phyloP scores from a whole-genome alignment of 2,888 invertebrate genomes.

The Hoplodrina ambigua region DNA sequence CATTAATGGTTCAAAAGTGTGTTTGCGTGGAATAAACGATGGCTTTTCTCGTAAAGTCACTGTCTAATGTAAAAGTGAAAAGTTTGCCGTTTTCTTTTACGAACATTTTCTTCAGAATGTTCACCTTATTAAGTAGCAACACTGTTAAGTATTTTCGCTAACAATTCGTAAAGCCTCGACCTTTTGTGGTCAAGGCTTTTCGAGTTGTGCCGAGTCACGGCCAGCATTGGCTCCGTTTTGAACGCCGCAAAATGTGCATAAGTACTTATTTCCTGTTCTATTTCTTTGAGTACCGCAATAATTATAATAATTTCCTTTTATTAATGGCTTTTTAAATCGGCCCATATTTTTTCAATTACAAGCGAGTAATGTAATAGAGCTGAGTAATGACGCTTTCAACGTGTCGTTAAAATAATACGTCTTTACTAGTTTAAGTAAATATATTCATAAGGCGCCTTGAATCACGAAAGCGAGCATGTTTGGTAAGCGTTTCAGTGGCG shows the following conservation, averaged over 20 bases:
- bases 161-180: conserved; percentile 47
- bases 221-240: conserved; percentile 12
- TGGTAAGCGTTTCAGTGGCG: conserved; percentile 50
- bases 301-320: conserved; percentile 50
- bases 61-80: conserved; percentile 69
- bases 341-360: conserved; percentile 60
- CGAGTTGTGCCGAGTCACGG: conserved; percentile 47
- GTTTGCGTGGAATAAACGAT: conserved; percentile 77
- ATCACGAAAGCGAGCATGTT: conserved; percentile 71
- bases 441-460: conserved; percentile 67
- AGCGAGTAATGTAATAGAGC: conserved; percentile 42
- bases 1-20: conserved; percentile 83
- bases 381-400: conserved; percentile 61
- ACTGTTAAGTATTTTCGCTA: conserved; percentile 54
- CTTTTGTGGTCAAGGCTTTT: conserved; percentile 55
- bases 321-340: conserved; percentile 50
- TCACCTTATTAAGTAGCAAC: conserved; percentile 54
- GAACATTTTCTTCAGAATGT: conserved; percentile 43
- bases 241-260: conserved; percentile 45
- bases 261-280: conserved; percentile 44
- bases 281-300: conserved; percentile 32
- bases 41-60: conserved; percentile 71
- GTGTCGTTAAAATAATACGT: conserved; percentile 71
- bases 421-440: conserved; percentile 67
- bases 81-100: conserved; percentile 63